These are phyloP conservation scores for Cerceris rybyensis DNA, from an alignment of 2,888 invertebrate genomes.

Conservation along the genomic window DNA sequence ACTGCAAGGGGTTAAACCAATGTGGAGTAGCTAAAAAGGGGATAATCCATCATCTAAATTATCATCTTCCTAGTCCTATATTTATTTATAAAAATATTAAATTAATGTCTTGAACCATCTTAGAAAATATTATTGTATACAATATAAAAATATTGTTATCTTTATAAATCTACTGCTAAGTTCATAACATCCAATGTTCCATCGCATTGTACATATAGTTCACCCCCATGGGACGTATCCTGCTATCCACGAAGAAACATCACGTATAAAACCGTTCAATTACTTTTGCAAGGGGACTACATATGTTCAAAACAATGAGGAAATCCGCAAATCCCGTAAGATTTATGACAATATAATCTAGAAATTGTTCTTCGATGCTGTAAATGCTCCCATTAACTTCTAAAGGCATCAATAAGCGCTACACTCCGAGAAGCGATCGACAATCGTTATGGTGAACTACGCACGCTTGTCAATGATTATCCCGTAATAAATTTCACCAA, in stretches of 20 bases:
- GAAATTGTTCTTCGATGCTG: background rate
- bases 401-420: background rate
- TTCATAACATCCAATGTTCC: background rate
- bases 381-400: background rate
- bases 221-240: too few species aligned
- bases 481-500: background rate
- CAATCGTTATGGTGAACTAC: background rate
- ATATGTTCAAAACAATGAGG: too few species aligned
- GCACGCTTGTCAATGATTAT: constrained; percentile 15
- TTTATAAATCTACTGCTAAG: background rate
- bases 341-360: background rate
- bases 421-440: constrained; percentile 5
- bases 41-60: background rate
- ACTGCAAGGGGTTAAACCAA: too few species aligned
- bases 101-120: too few species aligned
- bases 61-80: background rate
- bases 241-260: too few species aligned
- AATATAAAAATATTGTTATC: background rate
- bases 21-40: too few species aligned
- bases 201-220: too few species aligned
- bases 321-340: too few species aligned
- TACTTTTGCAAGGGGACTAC: too few species aligned
- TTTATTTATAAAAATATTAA: too few species aligned
- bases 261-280: too few species aligned
- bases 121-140: background rate